Conservation (phyloP, 2,888 invertebrate genomes). For the Xanthia icteritia region DNA sequence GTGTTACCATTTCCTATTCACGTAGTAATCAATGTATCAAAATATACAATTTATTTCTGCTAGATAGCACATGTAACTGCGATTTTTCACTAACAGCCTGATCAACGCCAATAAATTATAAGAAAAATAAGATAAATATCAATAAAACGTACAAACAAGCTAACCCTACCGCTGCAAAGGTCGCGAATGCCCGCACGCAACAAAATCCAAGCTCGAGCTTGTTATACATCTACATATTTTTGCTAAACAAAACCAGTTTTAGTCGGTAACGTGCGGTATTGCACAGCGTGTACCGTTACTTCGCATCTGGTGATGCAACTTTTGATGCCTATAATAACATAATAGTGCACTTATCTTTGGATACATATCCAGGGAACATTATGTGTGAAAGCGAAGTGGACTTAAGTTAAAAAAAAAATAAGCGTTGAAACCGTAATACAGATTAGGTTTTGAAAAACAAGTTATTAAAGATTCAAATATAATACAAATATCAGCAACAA, state of each 20-base stretch:
- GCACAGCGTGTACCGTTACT: constrained; percentile 85
- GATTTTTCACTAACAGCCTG: constrained; percentile 39
- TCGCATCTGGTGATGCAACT: constrained; percentile 86
- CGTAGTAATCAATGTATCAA: neutral
- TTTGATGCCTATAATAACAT: constrained; percentile 89
- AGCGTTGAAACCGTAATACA: neutral
- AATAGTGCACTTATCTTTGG: constrained; percentile 83
- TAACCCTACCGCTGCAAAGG: constrained; percentile 80
- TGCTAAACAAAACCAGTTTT: constrained; percentile 86
- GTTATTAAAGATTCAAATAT: neutral
- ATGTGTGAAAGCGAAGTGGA: constrained; percentile 37
- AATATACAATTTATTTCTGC: constrained; percentile 18
- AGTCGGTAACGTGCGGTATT: constrained; percentile 79
- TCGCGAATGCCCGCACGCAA: constrained; percentile 83
- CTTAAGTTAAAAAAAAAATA: constrained; percentile 11
- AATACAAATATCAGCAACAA: constrained; percentile 37
- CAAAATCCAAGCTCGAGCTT: constrained; percentile 67
- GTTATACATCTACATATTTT: constrained; percentile 77
- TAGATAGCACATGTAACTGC: neutral
- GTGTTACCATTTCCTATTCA: neutral
- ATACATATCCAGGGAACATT: constrained; percentile 60
- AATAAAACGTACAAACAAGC: constrained; percentile 74
- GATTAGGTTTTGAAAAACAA: neutral
- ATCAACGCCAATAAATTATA: constrained; percentile 54
- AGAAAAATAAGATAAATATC: constrained; percentile 65